Conservation (phyloP, 2,797 vertebrate species). For the Hypotaenidia okinawae region DNA sequence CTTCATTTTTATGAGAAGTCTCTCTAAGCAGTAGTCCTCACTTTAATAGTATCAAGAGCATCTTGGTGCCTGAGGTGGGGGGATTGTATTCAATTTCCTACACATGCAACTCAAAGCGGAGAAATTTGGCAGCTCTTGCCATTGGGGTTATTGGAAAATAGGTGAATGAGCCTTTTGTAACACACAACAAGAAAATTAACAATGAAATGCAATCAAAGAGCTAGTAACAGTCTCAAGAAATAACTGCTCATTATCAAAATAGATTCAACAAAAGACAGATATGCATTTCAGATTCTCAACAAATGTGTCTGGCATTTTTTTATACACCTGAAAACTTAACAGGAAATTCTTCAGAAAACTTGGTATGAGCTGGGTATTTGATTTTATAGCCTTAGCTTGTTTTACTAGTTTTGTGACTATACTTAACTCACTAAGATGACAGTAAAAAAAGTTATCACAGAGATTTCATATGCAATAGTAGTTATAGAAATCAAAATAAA, state of each 20-base stretch:
- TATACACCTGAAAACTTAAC: not conserved
- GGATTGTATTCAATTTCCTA: not conserved
- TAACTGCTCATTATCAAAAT: not conserved
- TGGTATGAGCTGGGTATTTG: not conserved
- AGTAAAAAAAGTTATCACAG: not conserved
- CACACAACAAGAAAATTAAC: not conserved
- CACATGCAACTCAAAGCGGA: conserved; percentile 12
- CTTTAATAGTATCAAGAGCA: conserved; percentile 33
- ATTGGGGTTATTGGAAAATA: not conserved
- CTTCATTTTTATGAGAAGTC: not conserved
- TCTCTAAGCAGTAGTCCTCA: conserved; percentile 36
- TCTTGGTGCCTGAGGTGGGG: not conserved
- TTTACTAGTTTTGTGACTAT: not conserved
- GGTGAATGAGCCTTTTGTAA: not conserved
- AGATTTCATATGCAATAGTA: not conserved
- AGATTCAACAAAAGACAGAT: not conserved
- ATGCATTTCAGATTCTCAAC: not conserved
- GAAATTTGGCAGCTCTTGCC: not conserved
- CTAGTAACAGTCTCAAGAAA: not conserved
- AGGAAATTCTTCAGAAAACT: not conserved
- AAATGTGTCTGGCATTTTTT: not conserved
- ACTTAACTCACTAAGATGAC: not conserved
- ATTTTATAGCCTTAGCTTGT: not conserved
- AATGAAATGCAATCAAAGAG: not conserved
- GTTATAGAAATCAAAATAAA: not conserved